Evolutionary conservation across 2,888 invertebrate genomes (phyloP), one percentile per base, ranked within the genome.

Genomic region (Danaus chrysippus): DNA sequence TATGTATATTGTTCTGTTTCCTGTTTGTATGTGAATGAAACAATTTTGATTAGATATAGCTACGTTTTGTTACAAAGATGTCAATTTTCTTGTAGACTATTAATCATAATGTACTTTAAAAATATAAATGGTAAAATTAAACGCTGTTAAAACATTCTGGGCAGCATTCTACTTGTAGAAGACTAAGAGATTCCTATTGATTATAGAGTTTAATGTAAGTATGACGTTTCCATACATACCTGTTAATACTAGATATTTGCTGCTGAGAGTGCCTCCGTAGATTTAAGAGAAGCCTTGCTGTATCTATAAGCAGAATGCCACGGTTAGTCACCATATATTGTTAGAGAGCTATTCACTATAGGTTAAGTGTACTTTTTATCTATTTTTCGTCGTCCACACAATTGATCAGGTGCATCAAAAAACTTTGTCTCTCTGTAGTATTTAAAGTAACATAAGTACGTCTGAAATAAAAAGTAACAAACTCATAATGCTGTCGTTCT

Each of bases 271-370:
- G 5, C 86, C 86, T 3, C 86, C 86, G 63, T 86, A 86, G 9
- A 86, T 17, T 73, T 74, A 2, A 79, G 66, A 0, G 65, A 65
- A 0, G 68, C 62, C 13, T 72, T 69, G 5, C 78, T 68, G 0
- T 78, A 56, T 55, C 74, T 73, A 44, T 78, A 80, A 0, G 85
- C 86, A 0, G 73, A 76, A 70, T 86, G 87, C 86, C 86, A 87
- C 0, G 86, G 86, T 83, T 83, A 87, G 62, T 86, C 82, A 6
- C 86, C 87, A 2, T 81, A 75, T 42, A 78, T 76, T 0, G 84
- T 79, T 0, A 76, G 70, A 9, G 70, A 62, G 0, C 84, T 85
- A 46, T 75, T 75, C 0, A 82, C 81, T 43, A 87, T 82, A 3
- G 85, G 70, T 46, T 75, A 79, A 0, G 78, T 81, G 76, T 79